Evolutionary conservation across 2,113 vertebrate genomes (phyloP).

Genomic region (Mugil cephalus): DNA sequence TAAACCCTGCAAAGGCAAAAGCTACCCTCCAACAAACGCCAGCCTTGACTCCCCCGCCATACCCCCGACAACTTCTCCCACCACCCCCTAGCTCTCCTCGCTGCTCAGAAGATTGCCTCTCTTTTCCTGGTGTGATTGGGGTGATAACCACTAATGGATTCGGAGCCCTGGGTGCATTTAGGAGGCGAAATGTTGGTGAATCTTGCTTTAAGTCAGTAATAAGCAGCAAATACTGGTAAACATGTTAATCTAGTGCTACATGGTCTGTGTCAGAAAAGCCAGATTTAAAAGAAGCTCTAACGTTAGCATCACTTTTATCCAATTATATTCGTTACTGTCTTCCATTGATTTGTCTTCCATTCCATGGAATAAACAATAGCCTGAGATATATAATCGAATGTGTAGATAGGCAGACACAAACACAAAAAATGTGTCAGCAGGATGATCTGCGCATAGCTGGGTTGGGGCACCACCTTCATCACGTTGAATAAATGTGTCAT

Average conservation of each 20-base stretch:
- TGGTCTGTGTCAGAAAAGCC: background rate
- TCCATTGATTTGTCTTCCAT: background rate
- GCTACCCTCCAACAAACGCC: slow-evolving; percentile 3
- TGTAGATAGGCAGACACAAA: slow-evolving; percentile 15
- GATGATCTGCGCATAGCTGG: background rate
- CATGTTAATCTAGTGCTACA: background rate
- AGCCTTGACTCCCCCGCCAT: background rate
- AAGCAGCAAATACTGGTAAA: slow-evolving; percentile 8
- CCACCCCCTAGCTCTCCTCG: background rate
- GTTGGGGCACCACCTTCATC: slow-evolving; percentile 19
- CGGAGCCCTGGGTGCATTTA: slow-evolving; percentile 42
- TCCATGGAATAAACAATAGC: slow-evolving; percentile 17
- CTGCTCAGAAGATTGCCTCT: slow-evolving; percentile 55
- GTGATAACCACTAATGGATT: slow-evolving; percentile 73
- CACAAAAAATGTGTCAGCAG: slow-evolving; percentile 18
- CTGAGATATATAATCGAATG: slow-evolving; percentile 1
- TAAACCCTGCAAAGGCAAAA: slow-evolving; percentile 33
- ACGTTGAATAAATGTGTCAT: slow-evolving; percentile 50
- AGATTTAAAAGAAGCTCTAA: background rate
- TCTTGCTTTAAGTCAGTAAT: slow-evolving; percentile 10
- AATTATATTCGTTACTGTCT: no score
- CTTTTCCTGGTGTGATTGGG: slow-evolving; percentile 46
- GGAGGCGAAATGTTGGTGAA: slow-evolving; percentile 33
- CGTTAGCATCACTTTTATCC: background rate
- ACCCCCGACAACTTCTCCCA: background rate